Conservation (phyloP, 2,797 vertebrate genomes). For the Hafferia zeledoni region DNA sequence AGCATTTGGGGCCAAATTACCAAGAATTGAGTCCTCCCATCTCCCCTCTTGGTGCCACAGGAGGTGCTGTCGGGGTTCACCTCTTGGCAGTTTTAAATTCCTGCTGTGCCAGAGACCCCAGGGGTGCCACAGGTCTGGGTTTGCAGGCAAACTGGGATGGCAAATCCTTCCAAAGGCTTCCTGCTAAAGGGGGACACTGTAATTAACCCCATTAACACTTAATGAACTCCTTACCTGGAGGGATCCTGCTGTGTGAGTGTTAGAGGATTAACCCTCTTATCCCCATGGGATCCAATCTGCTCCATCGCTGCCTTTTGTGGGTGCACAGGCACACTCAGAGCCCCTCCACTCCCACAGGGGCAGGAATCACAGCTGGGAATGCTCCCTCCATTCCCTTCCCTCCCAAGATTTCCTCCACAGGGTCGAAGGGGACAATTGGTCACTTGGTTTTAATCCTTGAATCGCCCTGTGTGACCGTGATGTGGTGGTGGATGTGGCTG, state of each 20-base stretch:
- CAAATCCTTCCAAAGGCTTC: not conserved
- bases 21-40: rapidly evolving
- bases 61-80: rapidly evolving
- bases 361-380: rapidly evolving
- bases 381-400: not conserved
- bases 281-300: not conserved
- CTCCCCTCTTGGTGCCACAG: rapidly evolving
- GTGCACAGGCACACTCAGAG: not conserved
- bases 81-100: rapidly evolving
- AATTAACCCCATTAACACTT: not conserved
- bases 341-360: rapidly evolving
- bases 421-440: rapidly evolving
- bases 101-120: not conserved
- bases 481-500: rapidly evolving
- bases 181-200: not conserved
- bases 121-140: not conserved
- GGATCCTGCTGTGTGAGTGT: not conserved
- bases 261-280: not conserved
- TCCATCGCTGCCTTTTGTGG: not conserved
- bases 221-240: not conserved
- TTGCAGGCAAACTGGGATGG: not conserved
- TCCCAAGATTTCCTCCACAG: not conserved
- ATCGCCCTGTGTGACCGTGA: rapidly evolving
- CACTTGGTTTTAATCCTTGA: rapidly evolving
- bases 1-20: rapidly evolving